Evolutionary conservation across 2,888 invertebrate species (phyloP), one percentile per base, ranked within the genome.

Genomic region (Eueremaeus valkanovi): DNA sequence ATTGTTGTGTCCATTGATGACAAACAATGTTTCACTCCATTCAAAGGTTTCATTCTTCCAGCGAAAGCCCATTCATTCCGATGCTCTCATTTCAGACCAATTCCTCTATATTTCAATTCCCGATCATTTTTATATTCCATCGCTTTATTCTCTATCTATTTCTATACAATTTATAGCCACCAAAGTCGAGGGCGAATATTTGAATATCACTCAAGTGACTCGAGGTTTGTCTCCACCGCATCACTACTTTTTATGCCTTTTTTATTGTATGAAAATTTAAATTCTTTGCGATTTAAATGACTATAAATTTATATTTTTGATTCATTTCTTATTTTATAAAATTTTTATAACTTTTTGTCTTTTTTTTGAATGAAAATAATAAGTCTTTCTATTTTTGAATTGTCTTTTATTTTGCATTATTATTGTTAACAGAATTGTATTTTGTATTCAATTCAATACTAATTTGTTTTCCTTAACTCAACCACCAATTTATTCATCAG

Each of bases 141-240:
- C 49, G 27, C 29, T 29, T 33, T 31, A 21, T 74, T 27, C 45
- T 58, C 29, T 18, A 61, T 63, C 40, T n/a, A 51, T 55, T 75
- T n/a, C 36, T 18, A 36, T 45, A 49, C 45, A 16, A 27, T 73
- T 24, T 6, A 61, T 51, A 80, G 79, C 79, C 5, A 70, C 73
- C 16, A 74, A 76, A 77, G 79, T 79, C 8, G 79, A 80, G 72
- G 80, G 80, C 6, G 80, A 80, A 73, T 80, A 77, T 73, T 73
- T 80, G 29, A 80, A 80, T 70, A 79, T 80, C 45, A 80, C 78
- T 73, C 79, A 79, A 77, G 79, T 80, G 18, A 77, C 79, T 5
- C 73, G 80, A 29, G 75, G 75, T 75, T 31, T 51, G 75, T 75
- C 29, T 5, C n/a, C n/a, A n/a, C n/a, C n/a, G n/a, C n/a, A n/a